Base-by-base conservation (phyloP, 2,888 invertebrate species). In the Norana najaformis region DNA sequence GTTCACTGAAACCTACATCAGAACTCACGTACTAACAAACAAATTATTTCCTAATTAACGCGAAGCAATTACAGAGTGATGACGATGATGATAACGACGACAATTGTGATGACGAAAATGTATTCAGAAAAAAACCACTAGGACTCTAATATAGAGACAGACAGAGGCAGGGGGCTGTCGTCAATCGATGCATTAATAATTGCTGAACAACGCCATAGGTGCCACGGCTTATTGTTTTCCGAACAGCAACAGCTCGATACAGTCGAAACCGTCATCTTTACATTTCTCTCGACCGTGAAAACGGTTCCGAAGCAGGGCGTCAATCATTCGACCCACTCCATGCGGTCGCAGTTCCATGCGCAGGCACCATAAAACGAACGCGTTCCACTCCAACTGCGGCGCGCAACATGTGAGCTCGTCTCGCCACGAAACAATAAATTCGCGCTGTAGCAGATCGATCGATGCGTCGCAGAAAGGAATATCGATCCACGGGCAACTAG, bases 151-250 rank as follows among this genome's bases (percentile, higher is more conserved):
- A 53, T 0, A 36, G 16, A 16, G 37, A 85, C 2, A 36, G 23
- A 23, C 23, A 36, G 85, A 83, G 20, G 30, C 5, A 83, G 5
- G n/a, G 20, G 30, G 36, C n/a, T 69, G 69, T n/a, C 30, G 69
- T 69, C 69, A 69, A 69, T 69, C 69, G 69, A 69, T 69, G 69
- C 69, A 69, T 69, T 69, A 69, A 69, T 69, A 69, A 69, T 69
- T 69, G 69, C 69, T 69, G 69, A 69, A 69, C 69, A 69, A 69
- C 69, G n/a, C 69, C 30, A 13, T 69, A 8, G 69, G 30, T 69
- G 69, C 69, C 30, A n/a, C 11, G 69, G 30, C 69, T 2, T n/a
- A 69, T 85, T 37, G 36, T 85, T 16, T 85, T 85, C 85, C 36
- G 20, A 85, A 37, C 85, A 85, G 53, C 36, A 85, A 23, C 85